Conservation (phyloP, 2,888 invertebrate species). For the Galeruca laticollis region DNA sequence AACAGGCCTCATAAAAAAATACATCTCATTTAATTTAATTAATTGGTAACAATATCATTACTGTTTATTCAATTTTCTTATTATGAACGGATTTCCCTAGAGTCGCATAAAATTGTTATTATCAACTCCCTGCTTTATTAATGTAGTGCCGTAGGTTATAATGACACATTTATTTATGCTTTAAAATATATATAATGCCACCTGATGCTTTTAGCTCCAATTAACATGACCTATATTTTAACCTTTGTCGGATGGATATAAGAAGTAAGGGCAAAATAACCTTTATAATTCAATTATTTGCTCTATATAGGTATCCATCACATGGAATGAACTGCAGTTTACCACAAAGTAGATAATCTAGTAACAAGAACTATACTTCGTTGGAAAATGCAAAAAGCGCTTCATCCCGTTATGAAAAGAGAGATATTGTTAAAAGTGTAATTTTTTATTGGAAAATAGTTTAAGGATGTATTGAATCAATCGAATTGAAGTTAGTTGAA, state of each 20-base stretch:
- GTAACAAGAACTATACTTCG: too few relatives aligned
- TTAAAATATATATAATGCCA: neutral
- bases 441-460: too few relatives aligned
- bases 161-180: neutral
- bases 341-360: too few relatives aligned
- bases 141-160: neutral
- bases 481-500: too few relatives aligned
- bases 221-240: constrained; percentile 1
- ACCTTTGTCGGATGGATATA: neutral
- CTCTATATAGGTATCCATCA: neutral
- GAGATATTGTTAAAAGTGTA: too few relatives aligned
- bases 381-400: too few relatives aligned
- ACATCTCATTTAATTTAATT: neutral
- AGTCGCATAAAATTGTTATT: constrained; percentile 2
- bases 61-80: neutral
- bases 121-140: constrained; percentile 2
- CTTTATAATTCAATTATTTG: neutral
- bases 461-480: too few relatives aligned
- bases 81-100: neutral
- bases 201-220: constrained; percentile 7
- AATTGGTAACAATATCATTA: neutral
- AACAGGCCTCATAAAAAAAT: neutral
- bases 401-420: too few relatives aligned
- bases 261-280: neutral
- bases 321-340: too few relatives aligned